Evolutionary conservation across 2,797 vertebrate genomes (phyloP).

Genomic region (Okamejei kenojei): DNA sequence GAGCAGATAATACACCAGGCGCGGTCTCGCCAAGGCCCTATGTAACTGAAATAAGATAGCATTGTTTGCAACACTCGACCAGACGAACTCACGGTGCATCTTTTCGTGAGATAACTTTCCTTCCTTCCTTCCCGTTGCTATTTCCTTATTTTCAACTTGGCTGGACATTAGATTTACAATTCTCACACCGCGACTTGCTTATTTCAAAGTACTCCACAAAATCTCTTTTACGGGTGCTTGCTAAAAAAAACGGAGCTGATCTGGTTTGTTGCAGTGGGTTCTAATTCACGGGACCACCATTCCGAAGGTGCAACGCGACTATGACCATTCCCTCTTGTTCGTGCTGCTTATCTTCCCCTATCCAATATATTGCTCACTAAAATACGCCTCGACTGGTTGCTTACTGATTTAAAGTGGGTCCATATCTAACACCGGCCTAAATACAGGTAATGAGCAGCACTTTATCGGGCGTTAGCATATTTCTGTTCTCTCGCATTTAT

Average conservation of each 20-base stretch:
- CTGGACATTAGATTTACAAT: neutral
- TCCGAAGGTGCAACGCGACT: conserved; percentile 47
- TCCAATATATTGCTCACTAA: conserved; percentile 76
- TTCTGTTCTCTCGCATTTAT: conserved; percentile 82
- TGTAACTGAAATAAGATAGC: too few species aligned
- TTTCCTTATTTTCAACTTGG: neutral
- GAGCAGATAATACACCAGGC: too few species aligned
- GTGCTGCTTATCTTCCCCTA: conserved; percentile 84
- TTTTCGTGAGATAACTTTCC: neutral
- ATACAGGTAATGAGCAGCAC: conserved; percentile 99
- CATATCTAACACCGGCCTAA: conserved; percentile 87
- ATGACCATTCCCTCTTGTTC: conserved; percentile 84
- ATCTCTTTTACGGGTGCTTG: neutral
- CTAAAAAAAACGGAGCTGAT: neutral
- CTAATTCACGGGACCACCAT: neutral
- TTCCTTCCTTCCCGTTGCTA: neutral
- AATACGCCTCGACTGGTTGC: conserved; percentile 79
- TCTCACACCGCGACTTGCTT: neutral
- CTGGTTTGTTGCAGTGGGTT: too few species aligned
- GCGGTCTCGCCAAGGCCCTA: too few species aligned
- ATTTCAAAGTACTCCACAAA: neutral
- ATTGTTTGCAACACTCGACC: too few species aligned
- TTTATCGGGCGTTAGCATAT: conserved; percentile 99
- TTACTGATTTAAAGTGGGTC: conserved; percentile 90
- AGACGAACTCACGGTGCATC: too few species aligned